Conservation (phyloP, 2,113 vertebrate species). For the Cnemophilus loriae region DNA sequence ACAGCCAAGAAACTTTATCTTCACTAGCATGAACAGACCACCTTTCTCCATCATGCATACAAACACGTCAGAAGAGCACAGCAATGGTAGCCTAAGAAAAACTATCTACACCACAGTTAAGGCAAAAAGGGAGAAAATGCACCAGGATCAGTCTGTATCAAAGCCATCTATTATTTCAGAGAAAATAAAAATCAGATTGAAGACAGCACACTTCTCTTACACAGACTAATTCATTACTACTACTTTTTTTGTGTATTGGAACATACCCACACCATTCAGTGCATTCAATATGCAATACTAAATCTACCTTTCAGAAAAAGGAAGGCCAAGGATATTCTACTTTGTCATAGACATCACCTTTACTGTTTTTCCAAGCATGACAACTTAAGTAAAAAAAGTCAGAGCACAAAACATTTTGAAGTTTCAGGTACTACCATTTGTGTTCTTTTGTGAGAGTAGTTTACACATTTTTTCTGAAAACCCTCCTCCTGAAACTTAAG, state of each 20-base stretch:
- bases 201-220: not conserved
- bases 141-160: not conserved
- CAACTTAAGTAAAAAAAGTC: constrained; percentile 64
- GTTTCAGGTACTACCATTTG: constrained; percentile 59
- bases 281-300: not conserved
- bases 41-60: not conserved
- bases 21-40: not conserved
- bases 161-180: constrained; percentile 31
- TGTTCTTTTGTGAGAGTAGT: constrained; percentile 51
- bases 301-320: constrained; percentile 58
- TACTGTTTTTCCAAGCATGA: constrained; percentile 76
- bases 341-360: constrained; percentile 72
- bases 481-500: not conserved
- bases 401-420: constrained; percentile 66
- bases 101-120: not conserved
- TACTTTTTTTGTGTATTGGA: not conserved
- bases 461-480: constrained; percentile 42
- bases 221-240: not conserved
- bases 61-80: not conserved
- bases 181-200: not conserved
- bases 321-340: constrained; percentile 65
- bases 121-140: not conserved
- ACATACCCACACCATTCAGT: constrained; percentile 25
- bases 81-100: not conserved
- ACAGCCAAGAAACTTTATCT: not conserved